A percentile compares a stretch with the other conserved stretches of the same genome.
Evolutionary conservation across 2,113 vertebrate genomes (phyloP).

Genomic region (Brachyhypopomus occidentalis): DNA sequence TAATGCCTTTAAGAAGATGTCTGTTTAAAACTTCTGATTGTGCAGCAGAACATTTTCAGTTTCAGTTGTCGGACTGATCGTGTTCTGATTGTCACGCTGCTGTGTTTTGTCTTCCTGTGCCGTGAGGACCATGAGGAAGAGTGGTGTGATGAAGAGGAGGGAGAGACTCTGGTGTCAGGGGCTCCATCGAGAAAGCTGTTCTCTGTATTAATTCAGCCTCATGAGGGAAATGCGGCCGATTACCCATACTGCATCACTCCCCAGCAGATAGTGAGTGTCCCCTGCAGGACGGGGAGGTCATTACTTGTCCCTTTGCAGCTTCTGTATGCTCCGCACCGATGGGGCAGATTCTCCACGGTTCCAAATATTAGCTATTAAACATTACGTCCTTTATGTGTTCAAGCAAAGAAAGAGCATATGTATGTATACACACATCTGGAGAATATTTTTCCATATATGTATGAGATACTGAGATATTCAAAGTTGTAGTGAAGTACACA

Average conservation of each 20-base stretch:
- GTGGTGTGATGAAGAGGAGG: conserved; percentile 48
- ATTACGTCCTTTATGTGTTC: too few species aligned
- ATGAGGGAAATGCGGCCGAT: conserved; percentile 77
- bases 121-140: conserved; percentile 41
- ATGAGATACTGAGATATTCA: too few species aligned
- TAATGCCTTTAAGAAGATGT: not conserved
- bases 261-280: conserved; percentile 80
- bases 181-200: conserved; percentile 65
- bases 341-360: too few species aligned
- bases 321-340: not conserved
- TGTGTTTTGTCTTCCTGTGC: not conserved
- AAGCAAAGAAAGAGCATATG: too few species aligned
- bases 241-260: conserved; percentile 83
- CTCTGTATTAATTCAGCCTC: conserved; percentile 76
- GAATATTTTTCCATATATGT: too few species aligned
- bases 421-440: too few species aligned
- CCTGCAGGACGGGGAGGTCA: not conserved
- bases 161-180: conserved; percentile 7
- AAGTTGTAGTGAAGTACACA: too few species aligned
- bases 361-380: too few species aligned
- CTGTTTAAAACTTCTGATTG: not conserved
- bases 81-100: not conserved
- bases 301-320: not conserved
- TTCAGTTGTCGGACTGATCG: not conserved
- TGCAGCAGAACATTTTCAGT: not conserved